A percentile compares a stretch with the other conserved stretches of the same genome.
These are phyloP conservation scores for Drosophila lutescens DNA, from an alignment of 2,888 invertebrate genomes.

Conservation along the genomic window DNA sequence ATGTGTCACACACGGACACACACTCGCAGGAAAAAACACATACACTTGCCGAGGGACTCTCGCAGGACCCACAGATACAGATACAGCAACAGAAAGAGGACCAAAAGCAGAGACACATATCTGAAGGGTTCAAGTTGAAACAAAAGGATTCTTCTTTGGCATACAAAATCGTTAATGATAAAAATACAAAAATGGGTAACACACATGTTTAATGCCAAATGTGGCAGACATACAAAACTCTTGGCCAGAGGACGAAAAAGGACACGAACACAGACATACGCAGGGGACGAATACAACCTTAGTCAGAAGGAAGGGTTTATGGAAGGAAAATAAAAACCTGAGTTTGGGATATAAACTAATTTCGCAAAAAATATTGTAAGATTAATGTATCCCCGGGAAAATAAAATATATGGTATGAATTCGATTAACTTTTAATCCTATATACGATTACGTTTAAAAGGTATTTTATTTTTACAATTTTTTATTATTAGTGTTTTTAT, in stretches of 20 bases:
- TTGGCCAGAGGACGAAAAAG: slow-evolving; percentile 63
- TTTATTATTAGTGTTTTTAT: too few relatives aligned
- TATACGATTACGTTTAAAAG: too few relatives aligned
- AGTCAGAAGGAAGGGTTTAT: not conserved
- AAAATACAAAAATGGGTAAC: slow-evolving; percentile 65
- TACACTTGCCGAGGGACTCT: slow-evolving; percentile 50
- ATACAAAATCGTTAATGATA: slow-evolving; percentile 63
- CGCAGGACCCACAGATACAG: slow-evolving; percentile 52
- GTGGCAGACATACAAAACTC: slow-evolving; percentile 36
- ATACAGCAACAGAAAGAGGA: slow-evolving; percentile 26
- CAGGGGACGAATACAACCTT: slow-evolving; percentile 5
- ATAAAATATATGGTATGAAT: too few relatives aligned
- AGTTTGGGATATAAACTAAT: too few relatives aligned
- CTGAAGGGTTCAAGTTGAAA: slow-evolving; percentile 60
- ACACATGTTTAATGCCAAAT: slow-evolving; percentile 59
- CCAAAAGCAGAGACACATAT: slow-evolving; percentile 45
- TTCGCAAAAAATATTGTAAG: too few relatives aligned
- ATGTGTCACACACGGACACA: slow-evolving; percentile 62
- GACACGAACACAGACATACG: slow-evolving; percentile 42
- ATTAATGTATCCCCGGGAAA: too few relatives aligned
- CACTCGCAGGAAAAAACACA: slow-evolving; percentile 15
- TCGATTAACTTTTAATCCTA: too few relatives aligned
- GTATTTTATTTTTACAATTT: too few relatives aligned
- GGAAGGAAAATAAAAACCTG: not conserved
- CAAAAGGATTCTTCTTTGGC: slow-evolving; percentile 74